Conservation (phyloP, 2,113 vertebrate species). For the Sminthopsis crassicaudata region DNA sequence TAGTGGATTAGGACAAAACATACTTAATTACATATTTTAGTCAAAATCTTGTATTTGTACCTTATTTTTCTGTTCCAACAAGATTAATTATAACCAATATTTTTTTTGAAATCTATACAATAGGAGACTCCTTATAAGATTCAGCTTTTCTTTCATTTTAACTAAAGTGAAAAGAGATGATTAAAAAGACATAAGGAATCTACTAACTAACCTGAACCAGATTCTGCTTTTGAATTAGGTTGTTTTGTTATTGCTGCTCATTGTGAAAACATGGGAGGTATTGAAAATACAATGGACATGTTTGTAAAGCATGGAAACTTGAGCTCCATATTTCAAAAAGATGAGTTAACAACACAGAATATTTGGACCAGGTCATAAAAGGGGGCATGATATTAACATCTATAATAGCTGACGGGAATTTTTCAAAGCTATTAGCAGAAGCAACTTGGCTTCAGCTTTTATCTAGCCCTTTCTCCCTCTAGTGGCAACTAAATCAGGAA, state of each 20-base stretch:
- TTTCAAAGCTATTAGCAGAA: background rate
- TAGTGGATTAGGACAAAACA: background rate
- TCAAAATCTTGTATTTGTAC: background rate
- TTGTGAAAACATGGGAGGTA: background rate
- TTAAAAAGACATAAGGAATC: background rate
- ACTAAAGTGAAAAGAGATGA: background rate
- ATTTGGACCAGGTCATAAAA: background rate
- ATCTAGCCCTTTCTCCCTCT: background rate
- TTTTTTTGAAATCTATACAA: background rate
- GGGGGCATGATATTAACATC: background rate
- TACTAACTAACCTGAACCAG: background rate
- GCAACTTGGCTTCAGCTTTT: background rate
- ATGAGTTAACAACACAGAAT: background rate
- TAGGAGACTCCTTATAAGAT: background rate
- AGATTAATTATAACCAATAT: background rate
- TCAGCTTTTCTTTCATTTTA: background rate
- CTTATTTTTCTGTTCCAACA: conserved; percentile 12
- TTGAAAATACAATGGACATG: background rate
- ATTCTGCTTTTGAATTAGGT: background rate
- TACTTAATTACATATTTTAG: background rate
- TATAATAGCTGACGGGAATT: background rate
- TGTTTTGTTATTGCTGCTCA: background rate
- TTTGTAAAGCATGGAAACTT: background rate
- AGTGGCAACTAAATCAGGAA: background rate
- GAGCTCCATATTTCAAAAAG: background rate